Base-by-base conservation (phyloP, 2,888 invertebrate species). In the Altica lythri region DNA sequence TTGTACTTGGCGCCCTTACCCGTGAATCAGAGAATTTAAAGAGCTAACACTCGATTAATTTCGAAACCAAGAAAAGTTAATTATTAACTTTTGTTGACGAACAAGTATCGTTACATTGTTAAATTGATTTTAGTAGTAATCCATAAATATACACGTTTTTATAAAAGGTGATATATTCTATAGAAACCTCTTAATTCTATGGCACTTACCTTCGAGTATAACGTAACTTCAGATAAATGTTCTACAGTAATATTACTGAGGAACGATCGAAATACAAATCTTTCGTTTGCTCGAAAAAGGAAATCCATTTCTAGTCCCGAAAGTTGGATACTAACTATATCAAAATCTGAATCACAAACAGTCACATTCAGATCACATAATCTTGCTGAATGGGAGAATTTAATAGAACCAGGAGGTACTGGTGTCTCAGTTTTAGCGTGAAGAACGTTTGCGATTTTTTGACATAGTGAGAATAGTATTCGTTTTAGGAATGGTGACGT, bases 281-380 rank as follows among this genome's bases (percentile, higher is more conserved):
- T 80, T 69, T 89, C 89, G 65, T 89, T 89, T 1, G 88, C 87
- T 66, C 88, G 85, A 73, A 89, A 87, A 59, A 89, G 81, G 66
- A 88, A 86, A 75, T 89, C 89, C 64, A 86, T 84, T 76, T 90
- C 89, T 53, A 90, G 69, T 0, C 86, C 84, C 32, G 79, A 71
- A 13, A 90, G 75, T 42, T 84, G 81, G 9, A 89, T 73, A 65
- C 87, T 86, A 30, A 89, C 76, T 53, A 89, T 80, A 57, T 88
- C 84, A 50, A 83, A 80, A 65, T 90, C 90, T 12, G 84, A 81
- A 71, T 89, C 87, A 62, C 87, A 87, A 16, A 91, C 79, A 53
- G 82, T 80, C 9, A 88, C 68, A 9, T 81, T 79, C 16, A 89
- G 72, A 40, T 86, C 84, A 19, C 84, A 81, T 47, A 77, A 57